Evolutionary conservation across 1,140 invertebrate species (phyloP).

Genomic region (Diabrotica undecimpunctata): DNA sequence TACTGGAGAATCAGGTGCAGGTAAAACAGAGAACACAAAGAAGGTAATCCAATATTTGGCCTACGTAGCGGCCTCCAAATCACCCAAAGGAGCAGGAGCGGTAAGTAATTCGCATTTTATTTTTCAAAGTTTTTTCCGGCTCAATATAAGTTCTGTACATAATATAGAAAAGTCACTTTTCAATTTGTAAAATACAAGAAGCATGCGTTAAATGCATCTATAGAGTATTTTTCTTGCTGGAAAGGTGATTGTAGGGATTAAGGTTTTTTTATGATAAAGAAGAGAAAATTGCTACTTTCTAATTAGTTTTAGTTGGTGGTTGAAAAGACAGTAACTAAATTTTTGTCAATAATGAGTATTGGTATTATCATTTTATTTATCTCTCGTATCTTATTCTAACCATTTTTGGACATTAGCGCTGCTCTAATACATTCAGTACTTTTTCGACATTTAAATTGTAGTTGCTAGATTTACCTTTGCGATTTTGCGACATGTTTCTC

Average conservation of each 20-base stretch:
- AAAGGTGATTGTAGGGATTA: neutral
- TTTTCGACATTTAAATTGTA: too few relatives aligned
- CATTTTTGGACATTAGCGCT: too few relatives aligned
- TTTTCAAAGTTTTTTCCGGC: neutral
- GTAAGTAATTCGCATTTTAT: conserved; percentile 57
- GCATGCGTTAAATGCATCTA: neutral
- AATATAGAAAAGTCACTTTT: neutral
- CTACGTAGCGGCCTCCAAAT: conserved; percentile 95
- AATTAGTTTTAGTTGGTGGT: too few relatives aligned
- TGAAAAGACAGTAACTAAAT: too few relatives aligned
- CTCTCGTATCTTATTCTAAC: too few relatives aligned
- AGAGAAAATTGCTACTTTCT: too few relatives aligned
- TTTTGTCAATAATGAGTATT: too few relatives aligned
- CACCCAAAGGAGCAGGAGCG: conserved; percentile 83
- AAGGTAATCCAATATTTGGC: conserved; percentile 99
- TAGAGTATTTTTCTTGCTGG: neutral
- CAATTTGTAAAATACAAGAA: neutral
- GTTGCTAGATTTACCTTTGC: too few relatives aligned
- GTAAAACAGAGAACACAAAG: conserved; percentile 99
- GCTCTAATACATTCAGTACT: too few relatives aligned
- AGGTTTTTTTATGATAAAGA: too few relatives aligned
- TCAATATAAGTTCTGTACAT: neutral
- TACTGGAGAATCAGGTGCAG: conserved; percentile 99
- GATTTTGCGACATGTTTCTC: too few relatives aligned
- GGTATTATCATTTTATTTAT: too few relatives aligned